Conservation (phyloP, 2,797 vertebrate species). For the Fistularia tabacaria region DNA sequence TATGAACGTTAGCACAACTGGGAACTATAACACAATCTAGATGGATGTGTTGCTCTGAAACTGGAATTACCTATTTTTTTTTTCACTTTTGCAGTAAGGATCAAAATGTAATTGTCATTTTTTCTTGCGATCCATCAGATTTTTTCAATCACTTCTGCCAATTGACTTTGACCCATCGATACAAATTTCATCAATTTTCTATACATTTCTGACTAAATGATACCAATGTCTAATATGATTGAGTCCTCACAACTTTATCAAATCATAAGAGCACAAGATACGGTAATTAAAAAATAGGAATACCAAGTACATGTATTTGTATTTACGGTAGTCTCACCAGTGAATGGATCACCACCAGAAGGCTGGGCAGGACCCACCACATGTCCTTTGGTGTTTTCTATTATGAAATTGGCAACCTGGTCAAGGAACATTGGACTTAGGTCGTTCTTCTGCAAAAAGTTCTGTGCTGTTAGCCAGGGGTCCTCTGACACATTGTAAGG, state of each 20-base stretch:
- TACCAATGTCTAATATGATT: no score
- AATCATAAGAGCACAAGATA: no score
- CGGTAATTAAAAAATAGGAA: no score
- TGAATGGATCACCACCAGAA: constrained; percentile 86
- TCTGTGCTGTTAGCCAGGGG: constrained; percentile 94
- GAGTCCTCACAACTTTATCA: no score
- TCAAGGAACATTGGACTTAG: constrained; percentile 95
- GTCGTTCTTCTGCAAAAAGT: constrained; percentile 95
- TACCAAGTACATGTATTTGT: neutral
- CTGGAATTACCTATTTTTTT: no score
- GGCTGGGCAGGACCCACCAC: constrained; percentile 72
- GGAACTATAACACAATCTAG: neutral
- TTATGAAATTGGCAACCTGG: constrained; percentile 98
- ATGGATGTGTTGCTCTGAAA: neutral
- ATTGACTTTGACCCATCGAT: no score
- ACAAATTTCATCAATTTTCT: no score
- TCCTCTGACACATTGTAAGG: constrained; percentile 92
- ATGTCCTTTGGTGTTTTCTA: constrained; percentile 93
- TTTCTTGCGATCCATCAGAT: no score
- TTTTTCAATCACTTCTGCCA: no score
- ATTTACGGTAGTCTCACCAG: constrained; percentile 74
- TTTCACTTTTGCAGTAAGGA: no score
- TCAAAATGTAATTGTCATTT: no score
- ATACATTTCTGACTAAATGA: no score
- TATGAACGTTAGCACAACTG: neutral